Evolutionary conservation across 2,797 vertebrate species (phyloP).

Genomic region (Siniperca undulata): DNA sequence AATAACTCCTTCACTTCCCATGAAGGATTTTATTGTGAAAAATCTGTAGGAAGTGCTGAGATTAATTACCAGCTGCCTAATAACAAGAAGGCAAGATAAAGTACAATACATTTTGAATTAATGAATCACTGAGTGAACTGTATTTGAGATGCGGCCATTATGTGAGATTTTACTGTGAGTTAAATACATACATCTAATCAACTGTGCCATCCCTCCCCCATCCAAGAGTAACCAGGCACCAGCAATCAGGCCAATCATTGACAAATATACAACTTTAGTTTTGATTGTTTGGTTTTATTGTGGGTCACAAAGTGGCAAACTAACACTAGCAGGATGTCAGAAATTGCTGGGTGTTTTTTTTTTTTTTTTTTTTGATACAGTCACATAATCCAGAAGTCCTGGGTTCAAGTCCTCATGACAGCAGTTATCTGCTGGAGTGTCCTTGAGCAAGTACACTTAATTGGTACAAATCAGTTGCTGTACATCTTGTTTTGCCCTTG

Average conservation of each 20-base stretch:
- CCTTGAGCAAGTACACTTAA: constrained; percentile 38
- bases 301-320: background rate
- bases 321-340: background rate
- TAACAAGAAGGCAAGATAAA: background rate
- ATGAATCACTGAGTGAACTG: constrained; percentile 9
- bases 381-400: background rate
- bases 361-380: background rate
- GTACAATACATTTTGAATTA: background rate
- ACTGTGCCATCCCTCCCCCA: fast-evolving
- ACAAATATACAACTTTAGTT: background rate
- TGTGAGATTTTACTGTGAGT: background rate
- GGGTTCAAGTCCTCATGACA: background rate
- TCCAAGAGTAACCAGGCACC: background rate
- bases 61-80: background rate
- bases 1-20: background rate
- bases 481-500: constrained; percentile 26
- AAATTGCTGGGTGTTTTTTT: background rate
- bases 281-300: background rate
- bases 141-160: background rate
- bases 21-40: constrained; percentile 25
- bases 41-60: background rate
- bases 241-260: background rate
- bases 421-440: constrained; percentile 21
- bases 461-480: background rate
- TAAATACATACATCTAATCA: constrained; percentile 34